Percentiles rank a stretch among this genome's conserved stretches.
Conservation (phyloP, 2,888 invertebrate genomes). For the Eupithecia centaureata region DNA sequence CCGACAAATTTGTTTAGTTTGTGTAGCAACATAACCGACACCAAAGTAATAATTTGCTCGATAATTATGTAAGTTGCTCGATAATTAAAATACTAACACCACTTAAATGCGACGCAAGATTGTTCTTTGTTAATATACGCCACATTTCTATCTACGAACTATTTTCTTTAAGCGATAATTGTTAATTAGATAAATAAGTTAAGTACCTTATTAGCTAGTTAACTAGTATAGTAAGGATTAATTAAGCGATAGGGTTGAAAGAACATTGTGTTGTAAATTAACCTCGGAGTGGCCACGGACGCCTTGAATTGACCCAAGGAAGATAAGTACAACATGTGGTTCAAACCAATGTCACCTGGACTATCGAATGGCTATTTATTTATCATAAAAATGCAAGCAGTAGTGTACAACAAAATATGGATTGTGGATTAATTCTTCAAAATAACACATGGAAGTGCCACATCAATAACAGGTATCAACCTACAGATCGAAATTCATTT, state of each 20-base stretch:
- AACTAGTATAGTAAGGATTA: not conserved
- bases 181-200: conserved; percentile 7
- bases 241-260: not conserved
- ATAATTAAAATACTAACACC: not conserved
- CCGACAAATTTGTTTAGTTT: not conserved
- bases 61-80: not conserved
- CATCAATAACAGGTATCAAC: no score
- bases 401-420: no score
- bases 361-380: no score
- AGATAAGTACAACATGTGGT: not conserved
- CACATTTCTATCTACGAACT: not conserved
- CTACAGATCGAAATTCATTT: no score
- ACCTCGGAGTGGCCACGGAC: not conserved
- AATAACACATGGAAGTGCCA: no score
- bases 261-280: conserved; percentile 5
- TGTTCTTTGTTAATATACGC: not conserved
- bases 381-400: no score
- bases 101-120: not conserved
- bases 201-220: not conserved
- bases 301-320: not conserved
- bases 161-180: conserved; percentile 4
- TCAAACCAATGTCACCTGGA: not conserved
- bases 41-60: not conserved
- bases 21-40: not conserved
- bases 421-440: no score